Evolutionary conservation across 2,113 vertebrate species (phyloP), one percentile per base, ranked within the genome.

Genomic region (Acanthochromis polyacanthus): DNA sequence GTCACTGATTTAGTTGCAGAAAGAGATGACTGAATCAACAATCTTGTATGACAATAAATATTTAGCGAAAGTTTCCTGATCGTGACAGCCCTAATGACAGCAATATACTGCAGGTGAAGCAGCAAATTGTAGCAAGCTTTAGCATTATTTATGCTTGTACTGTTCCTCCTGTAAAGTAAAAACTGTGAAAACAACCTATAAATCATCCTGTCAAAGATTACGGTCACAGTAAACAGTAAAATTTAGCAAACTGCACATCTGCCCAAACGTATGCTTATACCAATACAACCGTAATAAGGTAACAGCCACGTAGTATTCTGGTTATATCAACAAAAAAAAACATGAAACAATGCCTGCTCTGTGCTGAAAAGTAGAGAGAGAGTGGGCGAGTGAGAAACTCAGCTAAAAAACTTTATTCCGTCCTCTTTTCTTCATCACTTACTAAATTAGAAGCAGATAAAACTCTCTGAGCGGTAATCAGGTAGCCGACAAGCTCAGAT

Each of bases 391-490:
- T 40, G 22, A 66, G 60, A 62, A 57, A 40, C 36, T 22, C 22
- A 56, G 63, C 22, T 25, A 32, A 72, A 75, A 78, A 55, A 58
- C 67, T 61, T 72, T 16, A 36, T 72, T 38, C 53, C 58, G 53
- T 68, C 52, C 58, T 53, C 15, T 11, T 68, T 81, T 70, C 56
- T 38, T 61, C 60, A 17, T 65, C 58, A 15, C 51, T 62, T 20
- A 50, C 45, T 68, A 28, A 63, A 71, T 64, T 52, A 64, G 57
- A 43, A 50, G 46, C n/a, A 63, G 32, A 70, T 61, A 53, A 67
- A 73, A 36, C 25, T 66, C 55, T 73, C 36, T 59, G 30, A 15
- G 69, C 0, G 0, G 51, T 57, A 12, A 63, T 52, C 48, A 36
- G 59, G 60, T 56, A 57, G 45, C 74, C 43, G 23, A 32, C 8